phyloP scores from a whole-genome alignment of 2,797 vertebrate genomes.

The Phrynocephalus forsythii region DNA sequence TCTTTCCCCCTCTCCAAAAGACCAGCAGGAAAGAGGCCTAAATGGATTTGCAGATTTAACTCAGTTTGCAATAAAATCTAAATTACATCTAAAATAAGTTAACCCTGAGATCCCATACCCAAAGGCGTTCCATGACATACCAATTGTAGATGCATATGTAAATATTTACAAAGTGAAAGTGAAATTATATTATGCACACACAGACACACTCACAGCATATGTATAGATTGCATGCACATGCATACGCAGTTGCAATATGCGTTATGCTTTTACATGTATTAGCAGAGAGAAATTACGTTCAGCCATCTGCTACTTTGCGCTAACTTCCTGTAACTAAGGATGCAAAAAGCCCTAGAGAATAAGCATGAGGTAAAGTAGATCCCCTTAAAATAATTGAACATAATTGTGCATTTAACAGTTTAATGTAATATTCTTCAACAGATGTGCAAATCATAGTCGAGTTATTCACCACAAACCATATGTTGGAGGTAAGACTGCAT shows the following conservation, averaged over 20 bases:
- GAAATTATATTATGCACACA: neutral
- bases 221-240: conserved; percentile 48
- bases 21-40: neutral
- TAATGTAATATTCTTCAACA: conserved; percentile 79
- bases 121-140: neutral
- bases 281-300: conserved; percentile 68
- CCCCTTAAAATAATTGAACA: conserved; percentile 82
- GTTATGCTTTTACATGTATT: conserved; percentile 75
- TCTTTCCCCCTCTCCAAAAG: neutral
- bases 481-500: conserved; percentile 51
- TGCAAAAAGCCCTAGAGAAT: conserved; percentile 74
- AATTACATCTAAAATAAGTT: conserved; percentile 18
- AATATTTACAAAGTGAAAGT: conserved; percentile 41
- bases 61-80: neutral
- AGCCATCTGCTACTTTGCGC: conserved; percentile 76
- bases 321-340: conserved; percentile 81
- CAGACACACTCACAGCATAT: neutral
- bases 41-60: neutral
- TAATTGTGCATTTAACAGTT: conserved; percentile 81
- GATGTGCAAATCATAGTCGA: conserved; percentile 80
- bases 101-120: neutral
- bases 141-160: conserved; percentile 19
- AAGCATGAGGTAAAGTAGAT: conserved; percentile 77
- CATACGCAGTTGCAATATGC: conserved; percentile 55
- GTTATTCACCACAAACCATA: conserved; percentile 74